A percentile compares a stretch with the other conserved stretches of the same genome.
Conservation (phyloP, 2,113 vertebrate genomes). For the Lycaon pictus region DNA sequence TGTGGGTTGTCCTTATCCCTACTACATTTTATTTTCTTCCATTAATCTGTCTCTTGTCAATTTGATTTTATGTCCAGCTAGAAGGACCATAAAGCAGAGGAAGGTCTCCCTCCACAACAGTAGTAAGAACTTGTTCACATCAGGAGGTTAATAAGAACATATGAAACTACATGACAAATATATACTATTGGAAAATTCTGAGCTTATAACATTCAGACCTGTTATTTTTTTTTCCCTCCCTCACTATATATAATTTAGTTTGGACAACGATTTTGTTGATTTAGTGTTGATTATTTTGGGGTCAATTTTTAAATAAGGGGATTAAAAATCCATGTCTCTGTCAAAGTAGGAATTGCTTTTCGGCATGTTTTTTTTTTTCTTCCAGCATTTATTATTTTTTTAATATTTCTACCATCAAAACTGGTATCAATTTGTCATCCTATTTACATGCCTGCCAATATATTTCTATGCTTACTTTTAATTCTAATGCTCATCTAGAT, state of each 20-base stretch:
- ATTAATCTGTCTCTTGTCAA: too few relatives aligned
- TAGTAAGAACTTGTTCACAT: constrained; percentile 25
- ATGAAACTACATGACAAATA: background rate
- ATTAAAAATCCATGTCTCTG: background rate
- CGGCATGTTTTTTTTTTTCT: background rate
- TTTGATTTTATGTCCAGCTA: too few relatives aligned
- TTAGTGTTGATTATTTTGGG: background rate
- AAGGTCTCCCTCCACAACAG: too few relatives aligned
- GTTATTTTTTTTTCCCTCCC: background rate
- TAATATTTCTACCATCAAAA: background rate
- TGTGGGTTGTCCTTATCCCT: too few relatives aligned
- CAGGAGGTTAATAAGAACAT: background rate
- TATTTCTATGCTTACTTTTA: background rate
- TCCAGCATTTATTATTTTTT: background rate
- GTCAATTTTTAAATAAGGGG: background rate
- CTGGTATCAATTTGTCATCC: background rate
- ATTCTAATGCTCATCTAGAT: background rate
- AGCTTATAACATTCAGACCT: background rate
- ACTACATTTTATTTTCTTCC: too few relatives aligned
- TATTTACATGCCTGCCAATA: background rate
- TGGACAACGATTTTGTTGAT: background rate
- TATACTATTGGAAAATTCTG: background rate
- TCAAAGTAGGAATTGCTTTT: background rate
- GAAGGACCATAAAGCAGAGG: too few relatives aligned
- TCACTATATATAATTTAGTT: background rate